Evolutionary conservation across 2,888 invertebrate genomes (phyloP), one percentile per base, ranked within the genome.

Genomic region (Meandrusa payeni): DNA sequence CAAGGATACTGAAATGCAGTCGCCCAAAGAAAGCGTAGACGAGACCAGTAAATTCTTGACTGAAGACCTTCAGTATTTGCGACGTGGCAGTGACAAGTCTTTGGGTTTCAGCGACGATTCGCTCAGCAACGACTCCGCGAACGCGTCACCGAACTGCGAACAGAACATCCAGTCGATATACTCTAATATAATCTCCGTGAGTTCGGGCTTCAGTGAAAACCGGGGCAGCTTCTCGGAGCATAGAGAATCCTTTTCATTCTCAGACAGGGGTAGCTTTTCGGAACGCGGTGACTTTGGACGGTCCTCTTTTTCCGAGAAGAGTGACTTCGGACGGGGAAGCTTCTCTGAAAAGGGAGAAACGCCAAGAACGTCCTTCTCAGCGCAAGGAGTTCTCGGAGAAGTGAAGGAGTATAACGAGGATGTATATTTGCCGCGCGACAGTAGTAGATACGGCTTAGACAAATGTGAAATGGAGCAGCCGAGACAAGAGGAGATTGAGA

Each of bases 51-150:
- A 65, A 13, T 73, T 64, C 39, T 41, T 77, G 2, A 64, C 60
- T 0, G 78, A 79, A 2, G 80, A 82, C 3, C 64, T 81, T 27
- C 82, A 83, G 54, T 91, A 90, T 48, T 85, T 89, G 7, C 79
- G 93, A 46, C 75, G 93, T 9, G 93, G 93, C 9, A 92, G 92
- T 46, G 93, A 93, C 52, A 92, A 92, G 54, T 91, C 91, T 0
- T 71, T 93, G 2, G 92, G 92, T 5, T 93, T 93, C 61, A 93
- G 93, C 20, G 93, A 93, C 47, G 93, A 93, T 60, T 93, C 93
- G 1, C 61, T 93, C n/a, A 93, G 93, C 55, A 93, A 93, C 51
- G 93, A 93, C 57, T 88, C 88, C 0, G 79, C 85, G 0, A 87
- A 81, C 22, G 81, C 75, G 0, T 91, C 91, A 0, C 91, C 91